These are phyloP conservation scores for Salvator merianae DNA, from an alignment of 2,113 vertebrate genomes.

Conservation along the genomic window DNA sequence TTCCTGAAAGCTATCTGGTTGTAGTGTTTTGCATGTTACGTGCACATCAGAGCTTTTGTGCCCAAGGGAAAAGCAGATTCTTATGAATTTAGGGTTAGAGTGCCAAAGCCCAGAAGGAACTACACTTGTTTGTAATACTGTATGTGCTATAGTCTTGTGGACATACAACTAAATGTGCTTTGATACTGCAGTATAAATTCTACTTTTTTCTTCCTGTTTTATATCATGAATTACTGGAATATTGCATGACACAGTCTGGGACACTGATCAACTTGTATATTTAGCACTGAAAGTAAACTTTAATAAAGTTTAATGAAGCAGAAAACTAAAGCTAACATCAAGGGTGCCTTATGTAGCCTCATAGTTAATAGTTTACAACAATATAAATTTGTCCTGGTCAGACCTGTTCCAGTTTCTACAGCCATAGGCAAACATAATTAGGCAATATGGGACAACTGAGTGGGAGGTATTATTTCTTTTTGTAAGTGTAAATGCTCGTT, in stretches of 20 bases:
- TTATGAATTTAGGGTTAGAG: not conserved
- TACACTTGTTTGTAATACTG: not conserved
- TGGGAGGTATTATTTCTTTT: conserved; percentile 17
- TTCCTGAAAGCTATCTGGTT: too few species aligned
- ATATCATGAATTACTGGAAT: conserved; percentile 35
- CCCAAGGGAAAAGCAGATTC: too few species aligned
- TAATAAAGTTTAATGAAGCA: conserved; percentile 56
- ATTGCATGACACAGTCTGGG: conserved; percentile 16
- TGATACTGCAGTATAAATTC: not conserved
- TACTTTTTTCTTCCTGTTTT: not conserved
- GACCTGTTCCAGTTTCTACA: conserved; percentile 57
- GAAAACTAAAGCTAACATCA: conserved; percentile 50
- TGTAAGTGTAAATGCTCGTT: conserved; percentile 31
- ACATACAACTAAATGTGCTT: not conserved
- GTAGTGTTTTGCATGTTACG: too few species aligned
- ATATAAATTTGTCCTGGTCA: conserved; percentile 45
- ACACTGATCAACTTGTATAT: conserved; percentile 36
- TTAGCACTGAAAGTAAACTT: conserved; percentile 40
- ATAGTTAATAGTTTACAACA: conserved; percentile 57
- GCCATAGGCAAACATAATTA: conserved; percentile 52
- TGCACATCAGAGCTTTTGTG: not conserved
- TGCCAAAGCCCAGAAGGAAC: not conserved
- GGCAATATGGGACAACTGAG: conserved; percentile 12
- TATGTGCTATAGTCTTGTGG: not conserved
- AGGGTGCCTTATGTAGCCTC: conserved; percentile 38